A percentile compares a stretch with the other conserved stretches of the same genome.
Evolutionary conservation across 1,140 invertebrate genomes (phyloP).

Genomic region (Popillia japonica): DNA sequence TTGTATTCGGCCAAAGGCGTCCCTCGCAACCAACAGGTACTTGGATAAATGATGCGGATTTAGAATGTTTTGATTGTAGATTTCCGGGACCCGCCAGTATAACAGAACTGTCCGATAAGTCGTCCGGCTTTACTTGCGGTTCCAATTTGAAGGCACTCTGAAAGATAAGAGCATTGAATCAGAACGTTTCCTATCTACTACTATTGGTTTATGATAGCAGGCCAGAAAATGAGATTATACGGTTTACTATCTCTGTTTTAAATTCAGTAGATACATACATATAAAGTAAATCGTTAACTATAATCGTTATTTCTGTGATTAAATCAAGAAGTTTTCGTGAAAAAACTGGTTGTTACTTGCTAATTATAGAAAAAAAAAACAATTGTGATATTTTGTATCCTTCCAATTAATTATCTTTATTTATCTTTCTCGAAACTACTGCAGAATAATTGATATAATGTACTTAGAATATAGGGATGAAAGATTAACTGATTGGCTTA

Average conservation of each 20-base stretch:
- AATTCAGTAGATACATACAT: background rate
- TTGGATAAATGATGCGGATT: slow-evolving; percentile 62
- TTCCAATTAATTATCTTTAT: no score
- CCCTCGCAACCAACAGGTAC: slow-evolving; percentile 71
- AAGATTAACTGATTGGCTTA: no score
- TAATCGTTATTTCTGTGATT: no score
- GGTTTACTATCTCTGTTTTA: background rate
- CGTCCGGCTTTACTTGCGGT: slow-evolving; percentile 55
- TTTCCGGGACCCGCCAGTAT: slow-evolving; percentile 70
- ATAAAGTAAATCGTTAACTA: no score
- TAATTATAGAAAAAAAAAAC: no score
- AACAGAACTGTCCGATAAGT: slow-evolving; percentile 60
- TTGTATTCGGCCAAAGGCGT: slow-evolving; percentile 64
- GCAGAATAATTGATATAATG: no score
- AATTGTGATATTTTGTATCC: no score
- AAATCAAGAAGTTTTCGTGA: no score
- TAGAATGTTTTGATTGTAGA: slow-evolving; percentile 61
- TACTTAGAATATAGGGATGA: no score
- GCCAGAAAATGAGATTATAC: no score
- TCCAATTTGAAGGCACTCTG: slow-evolving; percentile 63
- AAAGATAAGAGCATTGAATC: slow-evolving; percentile 47
- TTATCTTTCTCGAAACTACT: no score
- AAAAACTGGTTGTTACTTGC: no score
- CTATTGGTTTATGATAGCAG: background rate
- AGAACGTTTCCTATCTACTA: slow-evolving; percentile 26